phyloP scores from a whole-genome alignment of 2,888 invertebrate genomes.

The Epinotia nisella region DNA sequence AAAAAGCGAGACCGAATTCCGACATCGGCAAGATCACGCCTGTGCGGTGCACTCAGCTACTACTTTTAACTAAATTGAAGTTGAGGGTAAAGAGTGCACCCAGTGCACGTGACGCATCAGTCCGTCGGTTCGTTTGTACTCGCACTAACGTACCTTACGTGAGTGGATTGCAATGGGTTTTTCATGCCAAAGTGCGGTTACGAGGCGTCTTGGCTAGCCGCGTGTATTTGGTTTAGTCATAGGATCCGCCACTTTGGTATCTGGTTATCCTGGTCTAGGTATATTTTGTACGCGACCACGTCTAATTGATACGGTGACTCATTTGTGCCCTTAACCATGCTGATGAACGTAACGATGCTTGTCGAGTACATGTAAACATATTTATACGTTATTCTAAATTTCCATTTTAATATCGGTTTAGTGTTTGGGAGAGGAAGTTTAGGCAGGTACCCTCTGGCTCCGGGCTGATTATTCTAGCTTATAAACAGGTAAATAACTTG shows the following conservation, averaged over 20 bases:
- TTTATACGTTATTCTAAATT: too few relatives aligned
- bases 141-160: conserved; percentile 61
- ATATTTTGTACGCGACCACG: not conserved
- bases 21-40: conserved; percentile 68
- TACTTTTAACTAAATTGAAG: conserved; percentile 83
- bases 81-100: conserved; percentile 70
- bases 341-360: not conserved
- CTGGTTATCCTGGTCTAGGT: not conserved
- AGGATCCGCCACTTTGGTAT: conserved; percentile 46
- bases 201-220: conserved; percentile 57
- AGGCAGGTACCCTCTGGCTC: too few relatives aligned
- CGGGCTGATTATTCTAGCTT: too few relatives aligned
- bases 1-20: conserved; percentile 63
- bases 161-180: conserved; percentile 68
- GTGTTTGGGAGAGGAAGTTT: too few relatives aligned
- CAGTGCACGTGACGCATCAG: conserved; percentile 71
- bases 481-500: too few relatives aligned
- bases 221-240: conserved; percentile 61
- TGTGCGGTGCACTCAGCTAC: conserved; percentile 66
- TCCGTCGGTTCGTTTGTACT: conserved; percentile 69
- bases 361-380: not conserved
- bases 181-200: conserved; percentile 60
- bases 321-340: not conserved
- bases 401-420: too few relatives aligned
- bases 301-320: not conserved